Base-by-base conservation (phyloP, 2,113 vertebrate species). In the Anser cygnoides region DNA sequence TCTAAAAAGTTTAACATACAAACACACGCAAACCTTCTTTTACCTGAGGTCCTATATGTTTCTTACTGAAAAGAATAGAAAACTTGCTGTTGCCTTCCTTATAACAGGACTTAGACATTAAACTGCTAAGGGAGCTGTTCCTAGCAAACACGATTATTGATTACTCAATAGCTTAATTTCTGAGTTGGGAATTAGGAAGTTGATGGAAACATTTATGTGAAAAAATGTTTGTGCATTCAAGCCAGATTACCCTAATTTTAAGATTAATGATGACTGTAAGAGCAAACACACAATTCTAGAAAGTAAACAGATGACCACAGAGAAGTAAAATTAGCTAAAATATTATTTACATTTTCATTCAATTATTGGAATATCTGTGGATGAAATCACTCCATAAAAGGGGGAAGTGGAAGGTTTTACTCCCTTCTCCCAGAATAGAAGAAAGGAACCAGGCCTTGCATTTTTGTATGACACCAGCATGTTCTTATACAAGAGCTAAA, bases 161-260 rank as follows among this genome's bases (percentile, higher is more conserved):
- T 93, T 80, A 31, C 17, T 67, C 31, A 62, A 8, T 25, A 90
- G 74, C 35, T 92, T 88, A 6, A 55, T 89, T 91, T 95, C 26
- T 49, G 28, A 87, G 29, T 39, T 87, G n/a, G 29, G 12, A 77
- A 63, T 74, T 70, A 84, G 62, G 35, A 91, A 86, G 6, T 16
- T 83, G 37, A 68, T 77, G 21, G 59, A 83, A 92, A 86, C 37
- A 35, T 11, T 29, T 63, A 71, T 57, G 72, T 67, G 61, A 91
- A 79, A 79, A 65, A 57, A 81, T 84, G 84, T 82, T 76, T 86
- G 55, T 89, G 22, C 46, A 80, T 91, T 96, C 63, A 92, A 91
- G 92, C 43, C 35, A 95, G 41, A 76, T 76, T 65, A 87, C 49
- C 71, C 57, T 90, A 72, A 72, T 96, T 97, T 90, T 95, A 93